These are phyloP conservation scores for Carpatolechia fugitivella DNA, from an alignment of 2,888 invertebrate species.

Conservation along the genomic window DNA sequence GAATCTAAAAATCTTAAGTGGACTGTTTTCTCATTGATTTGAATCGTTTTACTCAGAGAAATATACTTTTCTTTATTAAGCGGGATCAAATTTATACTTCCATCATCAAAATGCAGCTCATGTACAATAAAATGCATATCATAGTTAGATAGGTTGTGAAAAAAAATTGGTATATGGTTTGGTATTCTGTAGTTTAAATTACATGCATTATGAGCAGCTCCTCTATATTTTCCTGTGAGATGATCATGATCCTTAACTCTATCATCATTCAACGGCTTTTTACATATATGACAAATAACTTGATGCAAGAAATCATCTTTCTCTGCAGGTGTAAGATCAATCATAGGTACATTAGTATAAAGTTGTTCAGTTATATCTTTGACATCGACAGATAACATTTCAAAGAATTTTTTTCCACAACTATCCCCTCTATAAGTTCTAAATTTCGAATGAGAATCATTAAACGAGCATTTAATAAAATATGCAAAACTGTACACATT, in stretches of 20 bases:
- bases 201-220: too few relatives aligned
- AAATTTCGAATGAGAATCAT: conserved; percentile 29
- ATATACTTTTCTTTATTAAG: conserved; percentile 37
- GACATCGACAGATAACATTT: conserved; percentile 23
- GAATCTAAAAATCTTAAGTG: conserved; percentile 22
- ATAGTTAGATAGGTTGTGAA: conserved; percentile 32
- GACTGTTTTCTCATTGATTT: background rate
- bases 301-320: too few relatives aligned
- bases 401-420: conserved; percentile 30
- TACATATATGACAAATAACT: too few relatives aligned
- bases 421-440: conserved; percentile 27
- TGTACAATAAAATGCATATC: conserved; percentile 36
- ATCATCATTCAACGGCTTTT: too few relatives aligned
- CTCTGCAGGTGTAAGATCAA: too few relatives aligned
- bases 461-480: conserved; percentile 33
- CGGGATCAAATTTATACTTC: conserved; percentile 28
- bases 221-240: too few relatives aligned
- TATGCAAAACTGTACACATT: conserved; percentile 34
- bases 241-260: too few relatives aligned
- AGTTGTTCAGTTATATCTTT: conserved; percentile 11
- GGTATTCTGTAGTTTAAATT: background rate
- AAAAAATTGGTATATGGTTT: conserved; percentile 22
- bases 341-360: too few relatives aligned
- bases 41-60: conserved; percentile 26
- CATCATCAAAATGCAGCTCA: conserved; percentile 27